Conservation (phyloP, 2,797 vertebrate species). For the Acipenser transmontanus region DNA sequence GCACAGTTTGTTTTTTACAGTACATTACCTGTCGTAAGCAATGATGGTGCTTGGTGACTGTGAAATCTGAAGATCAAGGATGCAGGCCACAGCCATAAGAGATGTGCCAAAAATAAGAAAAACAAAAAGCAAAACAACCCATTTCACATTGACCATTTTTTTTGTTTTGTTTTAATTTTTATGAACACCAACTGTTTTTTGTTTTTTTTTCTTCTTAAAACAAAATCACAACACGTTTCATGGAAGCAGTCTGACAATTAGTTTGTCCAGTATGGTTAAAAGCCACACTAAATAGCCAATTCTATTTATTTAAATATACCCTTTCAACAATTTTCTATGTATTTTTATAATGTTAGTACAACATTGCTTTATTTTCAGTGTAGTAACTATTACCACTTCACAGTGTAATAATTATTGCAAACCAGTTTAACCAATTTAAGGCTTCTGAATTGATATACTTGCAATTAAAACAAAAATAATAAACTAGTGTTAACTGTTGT, state of each 20-base stretch:
- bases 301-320: conserved; percentile 45
- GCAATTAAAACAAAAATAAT: no score
- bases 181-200: conserved; percentile 78
- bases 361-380: conserved; percentile 36
- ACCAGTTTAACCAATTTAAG: conserved; percentile 58
- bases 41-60: no score
- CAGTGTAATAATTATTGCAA: conserved; percentile 41
- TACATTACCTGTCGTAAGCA: no score
- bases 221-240: conserved; percentile 75
- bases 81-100: no score
- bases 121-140: conserved; percentile 36
- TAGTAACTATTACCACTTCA: conserved; percentile 38
- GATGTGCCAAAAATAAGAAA: no score
- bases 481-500: no score
- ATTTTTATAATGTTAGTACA: conserved; percentile 55
- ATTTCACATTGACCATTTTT: conserved; percentile 66
- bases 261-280: conserved; percentile 57
- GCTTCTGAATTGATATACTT: conserved; percentile 46
- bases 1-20: no score
- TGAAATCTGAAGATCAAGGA: no score
- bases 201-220: conserved; percentile 56
- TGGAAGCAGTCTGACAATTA: conserved; percentile 62
- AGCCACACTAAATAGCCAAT: conserved; percentile 73
- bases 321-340: conserved; percentile 52
- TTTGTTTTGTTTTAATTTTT: conserved; percentile 48